Base-by-base conservation (phyloP, 2,888 invertebrate species). In the Thymelicus lineola region DNA sequence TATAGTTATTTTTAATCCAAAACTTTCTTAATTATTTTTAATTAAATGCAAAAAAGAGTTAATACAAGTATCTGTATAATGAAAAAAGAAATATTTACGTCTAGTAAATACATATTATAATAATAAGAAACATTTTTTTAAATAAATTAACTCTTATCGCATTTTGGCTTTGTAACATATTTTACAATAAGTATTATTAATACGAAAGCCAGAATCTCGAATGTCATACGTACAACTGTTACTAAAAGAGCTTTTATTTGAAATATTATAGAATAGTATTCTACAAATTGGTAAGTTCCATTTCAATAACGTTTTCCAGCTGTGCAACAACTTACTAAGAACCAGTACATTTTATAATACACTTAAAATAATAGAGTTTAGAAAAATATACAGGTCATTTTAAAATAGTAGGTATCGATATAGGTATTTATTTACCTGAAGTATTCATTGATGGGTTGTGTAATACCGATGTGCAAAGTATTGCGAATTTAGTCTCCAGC, bases 211-310 rank as follows among this genome's bases (percentile, higher is more conserved):
- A 20, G 20, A 53, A 53, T 53, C 48, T 50, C 69, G 63, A 68
- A 63, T 63, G 63, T 38, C 48, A 80, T 76, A 82, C 83, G 82
- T 82, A 81, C 80, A 81, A 80, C 82, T 80, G 75, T 74, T 75
- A 75, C 80, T 82, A 80, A 84, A 84, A 84, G 83, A n/a, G n/a
- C n/a, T n/a, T n/a, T 82, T 76, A 82, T 82, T 80, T 78, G 76
- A 79, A 81, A 69, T n/a, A n/a, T n/a, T n/a, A n/a, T n/a, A n/a
- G n/a, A n/a, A n/a, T 63, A 84, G 82, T 86, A 85, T 80, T 78
- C 80, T 83, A 74, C 79, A 82, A 86, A 86, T 86, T 85, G 85
- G 83, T 82, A 84, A 85, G 83, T 86, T 86, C 81, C 80, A 83
- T 86, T 85, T 83, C 82, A 81, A 80, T 79, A 80, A 77, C 80